Evolutionary conservation across 2,797 vertebrate genomes (phyloP).

Genomic region (Antennarius maculatus): DNA sequence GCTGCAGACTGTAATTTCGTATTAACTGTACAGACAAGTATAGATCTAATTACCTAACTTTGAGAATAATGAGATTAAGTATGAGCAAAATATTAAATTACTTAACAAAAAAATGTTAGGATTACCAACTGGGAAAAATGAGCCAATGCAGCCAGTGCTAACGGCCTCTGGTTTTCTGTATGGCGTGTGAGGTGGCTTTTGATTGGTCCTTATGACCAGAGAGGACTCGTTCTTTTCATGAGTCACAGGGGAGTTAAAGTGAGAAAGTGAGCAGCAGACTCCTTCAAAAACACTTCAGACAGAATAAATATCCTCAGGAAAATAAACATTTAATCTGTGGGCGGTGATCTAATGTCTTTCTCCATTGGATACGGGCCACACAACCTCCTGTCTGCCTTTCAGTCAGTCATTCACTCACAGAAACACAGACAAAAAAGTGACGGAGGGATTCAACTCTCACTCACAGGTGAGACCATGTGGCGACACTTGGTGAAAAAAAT

Average conservation of each 20-base stretch:
- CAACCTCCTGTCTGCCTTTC: constrained; percentile 34
- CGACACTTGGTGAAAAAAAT: constrained; percentile 10
- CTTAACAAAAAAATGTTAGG: not conserved
- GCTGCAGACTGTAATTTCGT: not conserved
- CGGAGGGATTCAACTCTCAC: constrained; percentile 38
- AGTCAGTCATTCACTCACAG: constrained; percentile 33
- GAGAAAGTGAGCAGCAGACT: constrained; percentile 68
- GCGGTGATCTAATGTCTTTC: constrained; percentile 64
- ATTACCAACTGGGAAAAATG: not conserved
- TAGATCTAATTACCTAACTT: not conserved
- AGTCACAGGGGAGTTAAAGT: constrained; percentile 46
- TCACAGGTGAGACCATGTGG: constrained; percentile 36
- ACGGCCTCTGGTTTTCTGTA: not conserved
- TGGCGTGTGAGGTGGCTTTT: constrained; percentile 28
- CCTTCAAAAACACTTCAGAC: constrained; percentile 70
- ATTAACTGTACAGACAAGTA: not conserved
- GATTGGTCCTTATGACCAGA: constrained; percentile 36
- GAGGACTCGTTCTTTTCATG: constrained; percentile 16
- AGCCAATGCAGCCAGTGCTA: not conserved
- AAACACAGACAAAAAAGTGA: constrained; percentile 13
- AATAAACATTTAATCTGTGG: constrained; percentile 74
- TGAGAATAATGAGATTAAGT: not conserved
- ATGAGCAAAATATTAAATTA: not conserved
- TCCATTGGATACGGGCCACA: constrained; percentile 53
- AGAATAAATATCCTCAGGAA: constrained; percentile 74